These are phyloP conservation scores for Suncus etruscus DNA, from an alignment of 2,113 vertebrate genomes.

Conservation along the genomic window DNA sequence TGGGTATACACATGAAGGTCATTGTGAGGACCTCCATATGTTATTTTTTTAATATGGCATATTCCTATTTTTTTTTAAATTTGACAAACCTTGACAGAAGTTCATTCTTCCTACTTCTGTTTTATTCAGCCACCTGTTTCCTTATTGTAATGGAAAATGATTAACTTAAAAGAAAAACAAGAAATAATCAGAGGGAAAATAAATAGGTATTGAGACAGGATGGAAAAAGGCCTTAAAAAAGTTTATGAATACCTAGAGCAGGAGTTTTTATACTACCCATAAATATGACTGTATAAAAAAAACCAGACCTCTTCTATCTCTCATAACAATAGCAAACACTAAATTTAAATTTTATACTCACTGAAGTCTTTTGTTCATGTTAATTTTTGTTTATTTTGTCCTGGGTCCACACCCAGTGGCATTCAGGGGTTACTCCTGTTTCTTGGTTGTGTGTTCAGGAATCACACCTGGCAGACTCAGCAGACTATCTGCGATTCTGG, in stretches of 20 bases:
- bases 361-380: not conserved
- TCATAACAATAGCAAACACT: not conserved
- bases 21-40: not conserved
- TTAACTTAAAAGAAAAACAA: slow-evolving; percentile 3
- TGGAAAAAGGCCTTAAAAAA: not conserved
- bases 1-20: not conserved
- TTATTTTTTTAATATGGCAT: not conserved
- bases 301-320: not conserved
- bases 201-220: not conserved
- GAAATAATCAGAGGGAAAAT: not conserved
- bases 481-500: too few relatives aligned
- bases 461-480: too few relatives aligned
- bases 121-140: not conserved
- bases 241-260: not conserved
- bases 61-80: slow-evolving; percentile 2
- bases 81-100: not conserved
- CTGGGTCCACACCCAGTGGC: too few relatives aligned
- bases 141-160: not conserved
- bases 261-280: not conserved
- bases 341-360: not conserved
- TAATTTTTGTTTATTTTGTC: too few relatives aligned
- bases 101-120: not conserved
- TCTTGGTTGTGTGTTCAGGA: too few relatives aligned
- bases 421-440: too few relatives aligned
- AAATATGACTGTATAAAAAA: not conserved